A percentile compares a stretch with the other conserved stretches of the same genome.
Evolutionary conservation across 2,888 invertebrate species (phyloP).

Genomic region (Actias luna): DNA sequence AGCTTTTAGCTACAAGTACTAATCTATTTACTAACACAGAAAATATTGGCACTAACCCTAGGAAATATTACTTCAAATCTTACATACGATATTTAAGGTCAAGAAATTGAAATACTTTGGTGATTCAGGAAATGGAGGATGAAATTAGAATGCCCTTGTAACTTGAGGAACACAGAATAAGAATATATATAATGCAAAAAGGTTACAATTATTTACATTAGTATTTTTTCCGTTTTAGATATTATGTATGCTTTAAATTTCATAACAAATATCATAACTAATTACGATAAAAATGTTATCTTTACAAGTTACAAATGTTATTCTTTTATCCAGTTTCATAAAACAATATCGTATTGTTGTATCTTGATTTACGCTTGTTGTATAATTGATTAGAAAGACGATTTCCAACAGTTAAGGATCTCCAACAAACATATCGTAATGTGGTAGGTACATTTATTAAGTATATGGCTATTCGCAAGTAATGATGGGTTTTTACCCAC

Average conservation of each 20-base stretch:
- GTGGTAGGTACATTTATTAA: no score
- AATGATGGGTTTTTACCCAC: no score
- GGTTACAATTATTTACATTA: neutral
- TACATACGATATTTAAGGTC: neutral
- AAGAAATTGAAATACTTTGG: neutral
- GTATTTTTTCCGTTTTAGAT: neutral
- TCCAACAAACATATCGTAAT: no score
- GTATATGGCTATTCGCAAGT: no score
- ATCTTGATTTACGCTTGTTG: no score
- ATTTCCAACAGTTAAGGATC: no score
- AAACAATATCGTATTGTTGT: neutral
- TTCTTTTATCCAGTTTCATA: neutral
- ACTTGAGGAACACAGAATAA: conserved; percentile 35
- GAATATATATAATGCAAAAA: conserved; percentile 29
- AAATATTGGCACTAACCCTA: no score
- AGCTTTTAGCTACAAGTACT: no score
- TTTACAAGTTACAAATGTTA: neutral
- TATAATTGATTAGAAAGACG: no score
- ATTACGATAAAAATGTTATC: neutral
- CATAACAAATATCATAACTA: neutral
- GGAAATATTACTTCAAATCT: neutral
- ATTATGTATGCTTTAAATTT: neutral
- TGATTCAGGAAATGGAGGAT: conserved; percentile 27
- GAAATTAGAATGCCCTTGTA: conserved; percentile 34
- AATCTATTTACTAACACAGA: no score